These are phyloP conservation scores for Cardiocondyla obscurior DNA, from an alignment of 1,140 invertebrate species.

Conservation along the genomic window DNA sequence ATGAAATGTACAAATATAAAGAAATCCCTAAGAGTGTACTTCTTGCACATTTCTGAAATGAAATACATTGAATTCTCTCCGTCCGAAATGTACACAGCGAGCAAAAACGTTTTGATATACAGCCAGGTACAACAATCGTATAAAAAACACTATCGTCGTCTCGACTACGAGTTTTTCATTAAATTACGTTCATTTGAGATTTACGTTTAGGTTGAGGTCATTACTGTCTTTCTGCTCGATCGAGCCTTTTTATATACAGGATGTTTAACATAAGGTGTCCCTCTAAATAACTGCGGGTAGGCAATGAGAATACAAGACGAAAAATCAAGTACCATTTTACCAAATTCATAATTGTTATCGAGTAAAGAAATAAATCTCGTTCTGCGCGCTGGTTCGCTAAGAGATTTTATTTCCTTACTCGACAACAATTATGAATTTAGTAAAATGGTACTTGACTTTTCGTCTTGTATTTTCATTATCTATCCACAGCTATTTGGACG, in stretches of 20 bases:
- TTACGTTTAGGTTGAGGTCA: constrained; percentile 37
- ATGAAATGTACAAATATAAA: constrained; percentile 59
- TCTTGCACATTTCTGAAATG: constrained; percentile 56
- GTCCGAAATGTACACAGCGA: constrained; percentile 47
- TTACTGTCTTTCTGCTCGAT: constrained; percentile 23
- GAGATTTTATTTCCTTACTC: too few species aligned
- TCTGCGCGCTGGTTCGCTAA: too few species aligned
- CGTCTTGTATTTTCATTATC: too few species aligned
- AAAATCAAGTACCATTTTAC: too few species aligned
- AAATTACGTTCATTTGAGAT: constrained; percentile 39
- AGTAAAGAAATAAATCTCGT: too few species aligned
- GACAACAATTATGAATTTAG: too few species aligned
- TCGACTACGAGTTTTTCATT: constrained; percentile 23
- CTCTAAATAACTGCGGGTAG: too few species aligned
- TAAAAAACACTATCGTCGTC: constrained; percentile 50
- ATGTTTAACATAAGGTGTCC: too few species aligned
- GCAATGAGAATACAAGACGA: too few species aligned
- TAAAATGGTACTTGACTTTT: too few species aligned
- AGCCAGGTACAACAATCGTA: constrained; percentile 62
- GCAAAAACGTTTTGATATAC: constrained; percentile 48
- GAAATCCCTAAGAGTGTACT: constrained; percentile 21
- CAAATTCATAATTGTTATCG: too few species aligned
- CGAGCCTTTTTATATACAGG: constrained; percentile 16
- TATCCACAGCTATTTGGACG: too few species aligned
- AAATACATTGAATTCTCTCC: constrained; percentile 55